These are phyloP conservation scores for Tyria jacobaeae DNA, from an alignment of 2,888 invertebrate genomes.

Conservation along the genomic window DNA sequence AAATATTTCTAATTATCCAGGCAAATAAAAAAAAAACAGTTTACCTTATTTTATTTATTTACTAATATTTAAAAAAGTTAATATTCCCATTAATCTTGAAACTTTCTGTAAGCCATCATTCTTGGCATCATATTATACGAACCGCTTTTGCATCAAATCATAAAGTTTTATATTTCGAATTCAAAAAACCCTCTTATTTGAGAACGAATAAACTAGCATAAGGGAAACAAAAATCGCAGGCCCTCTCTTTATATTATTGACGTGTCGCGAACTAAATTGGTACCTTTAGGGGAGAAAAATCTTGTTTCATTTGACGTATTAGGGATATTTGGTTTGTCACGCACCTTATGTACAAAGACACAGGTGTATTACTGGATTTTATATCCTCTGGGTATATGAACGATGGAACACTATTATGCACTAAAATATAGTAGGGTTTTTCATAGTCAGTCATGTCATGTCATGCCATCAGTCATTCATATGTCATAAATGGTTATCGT, in stretches of 20 bases:
- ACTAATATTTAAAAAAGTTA: too few species aligned
- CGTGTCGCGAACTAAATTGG: conserved; percentile 80
- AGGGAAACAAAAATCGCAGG: conserved; percentile 72
- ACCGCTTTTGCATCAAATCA: conserved; percentile 39
- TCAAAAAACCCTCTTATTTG: conserved; percentile 35
- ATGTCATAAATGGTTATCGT: too few species aligned
- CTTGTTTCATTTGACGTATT: conserved; percentile 76
- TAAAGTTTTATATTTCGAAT: conserved; percentile 36
- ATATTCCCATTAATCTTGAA: not conserved
- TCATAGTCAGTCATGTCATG: too few species aligned
- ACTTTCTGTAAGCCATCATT: conserved; percentile 14
- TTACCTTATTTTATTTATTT: too few species aligned
- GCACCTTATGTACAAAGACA: conserved; percentile 50
- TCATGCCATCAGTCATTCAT: too few species aligned
- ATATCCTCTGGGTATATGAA: not conserved
- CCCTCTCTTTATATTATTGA: conserved; percentile 77
- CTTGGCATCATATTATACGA: conserved; percentile 31
- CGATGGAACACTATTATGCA: not conserved
- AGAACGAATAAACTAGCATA: conserved; percentile 65
- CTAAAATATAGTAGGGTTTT: too few species aligned
- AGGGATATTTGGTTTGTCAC: conserved; percentile 54
- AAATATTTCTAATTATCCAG: too few species aligned
- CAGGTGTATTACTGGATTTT: conserved; percentile 50
- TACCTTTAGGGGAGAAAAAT: conserved; percentile 71
- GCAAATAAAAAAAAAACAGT: too few species aligned